Conservation (phyloP, 2,797 vertebrate genomes). For the Phrynocephalus guinanensis region DNA sequence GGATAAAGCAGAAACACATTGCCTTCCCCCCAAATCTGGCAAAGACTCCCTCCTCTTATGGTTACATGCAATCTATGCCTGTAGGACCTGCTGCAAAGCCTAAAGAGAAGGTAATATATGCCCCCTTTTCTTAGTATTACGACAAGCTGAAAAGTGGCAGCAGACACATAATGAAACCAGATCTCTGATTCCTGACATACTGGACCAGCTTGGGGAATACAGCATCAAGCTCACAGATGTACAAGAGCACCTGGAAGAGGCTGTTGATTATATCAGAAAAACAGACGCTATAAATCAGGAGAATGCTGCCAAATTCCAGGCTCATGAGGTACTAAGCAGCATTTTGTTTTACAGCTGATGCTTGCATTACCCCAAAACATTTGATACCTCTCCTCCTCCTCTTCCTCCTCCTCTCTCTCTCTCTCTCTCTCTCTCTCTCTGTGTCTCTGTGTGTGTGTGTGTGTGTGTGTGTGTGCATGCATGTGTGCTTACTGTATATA, state of each 20-base stretch:
- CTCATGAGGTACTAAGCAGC: conserved; percentile 80
- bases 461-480: neutral
- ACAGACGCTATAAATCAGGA: conserved; percentile 81
- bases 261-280: conserved; percentile 75
- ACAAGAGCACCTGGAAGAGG: conserved; percentile 80
- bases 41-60: neutral
- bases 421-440: no score
- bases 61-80: no score
- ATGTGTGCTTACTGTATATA: neutral
- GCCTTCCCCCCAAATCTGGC: no score
- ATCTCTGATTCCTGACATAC: conserved; percentile 80
- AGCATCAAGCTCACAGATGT: conserved; percentile 81
- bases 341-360: neutral
- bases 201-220: conserved; percentile 82
- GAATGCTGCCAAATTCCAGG: conserved; percentile 81
- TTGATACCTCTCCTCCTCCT: neutral
- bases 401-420: no score
- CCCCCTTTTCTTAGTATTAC: conserved; percentile 72
- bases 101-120: conserved; percentile 37
- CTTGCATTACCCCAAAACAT: neutral
- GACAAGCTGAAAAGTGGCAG: conserved; percentile 78
- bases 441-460: neutral
- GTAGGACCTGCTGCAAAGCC: neutral
- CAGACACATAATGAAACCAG: conserved; percentile 83
- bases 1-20: no score